Evolutionary conservation across 2,888 invertebrate species (phyloP).

Genomic region (Erebia ligea): DNA sequence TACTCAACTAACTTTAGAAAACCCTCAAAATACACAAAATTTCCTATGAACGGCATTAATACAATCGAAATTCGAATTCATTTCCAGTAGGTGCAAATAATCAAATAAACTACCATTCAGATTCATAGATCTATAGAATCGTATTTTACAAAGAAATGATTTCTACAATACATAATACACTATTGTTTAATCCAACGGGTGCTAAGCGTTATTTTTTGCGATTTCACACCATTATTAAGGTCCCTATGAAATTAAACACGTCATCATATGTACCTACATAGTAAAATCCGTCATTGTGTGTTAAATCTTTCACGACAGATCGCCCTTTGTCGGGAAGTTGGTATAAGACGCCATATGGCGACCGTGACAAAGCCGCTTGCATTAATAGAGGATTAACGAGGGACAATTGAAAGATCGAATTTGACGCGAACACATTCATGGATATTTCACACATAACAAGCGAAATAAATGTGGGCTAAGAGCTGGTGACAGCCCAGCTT

Average conservation of each 20-base stretch:
- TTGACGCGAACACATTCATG: conserved; percentile 46
- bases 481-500: neutral
- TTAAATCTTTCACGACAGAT: conserved; percentile 54
- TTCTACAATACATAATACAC: conserved; percentile 43
- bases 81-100: neutral
- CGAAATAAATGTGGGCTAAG: conserved; percentile 21
- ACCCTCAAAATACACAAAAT: neutral
- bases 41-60: neutral
- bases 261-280: conserved; percentile 56
- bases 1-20: neutral
- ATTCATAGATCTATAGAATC: conserved; percentile 39
- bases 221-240: conserved; percentile 65
- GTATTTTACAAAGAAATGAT: conserved; percentile 44
- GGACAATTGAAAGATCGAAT: conserved; percentile 63
- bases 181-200: conserved; percentile 50
- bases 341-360: conserved; percentile 74
- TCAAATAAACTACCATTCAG: neutral
- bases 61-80: neutral
- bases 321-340: conserved; percentile 55
- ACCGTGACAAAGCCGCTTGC: conserved; percentile 54
- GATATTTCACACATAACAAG: conserved; percentile 32
- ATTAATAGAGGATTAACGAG: conserved; percentile 61
- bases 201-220: conserved; percentile 58
- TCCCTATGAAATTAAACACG: conserved; percentile 66
- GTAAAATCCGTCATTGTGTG: conserved; percentile 66